Base-by-base conservation (phyloP, 2,113 vertebrate species). In the Melanocharis versteri region DNA sequence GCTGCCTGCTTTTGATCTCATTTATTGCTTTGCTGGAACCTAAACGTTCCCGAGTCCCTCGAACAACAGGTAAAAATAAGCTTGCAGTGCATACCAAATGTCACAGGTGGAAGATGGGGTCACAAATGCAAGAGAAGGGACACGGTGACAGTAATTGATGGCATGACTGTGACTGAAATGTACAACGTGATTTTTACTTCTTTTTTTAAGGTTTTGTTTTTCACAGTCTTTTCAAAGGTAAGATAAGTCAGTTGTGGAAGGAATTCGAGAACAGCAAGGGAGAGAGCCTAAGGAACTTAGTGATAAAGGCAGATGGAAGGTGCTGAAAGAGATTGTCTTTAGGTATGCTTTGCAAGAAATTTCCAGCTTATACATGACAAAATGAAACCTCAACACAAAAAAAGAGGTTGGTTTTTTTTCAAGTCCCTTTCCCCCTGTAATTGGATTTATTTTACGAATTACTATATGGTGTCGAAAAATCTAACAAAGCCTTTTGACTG, bases 201-300 rank as follows among this genome's bases (percentile, higher is more conserved):
- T 21, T n/a, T 89, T 89, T 88, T 80, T 18, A 91, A 86, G 69
- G 72, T 91, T 44, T 81, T 80, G 48, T 83, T 96, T 95, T 83
- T 86, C 51, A 81, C 47, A 87, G 65, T 62, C 65, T 81, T 91
- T 66, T 51, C 72, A 81, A 69, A 89, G 39, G 51, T 81, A 84
- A 78, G 64, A 83, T 73, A 81, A 82, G 69, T 70, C 51, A 77
- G 48, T 73, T 91, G 65, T 90, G 70, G 57, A 77, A 94, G 66
- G 37, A 58, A 35, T 94, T 87, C 26, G 7, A 65, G 50, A 87
- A 50, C 1, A 5, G n/a, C 39, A 76, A 76, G 77, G 66, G 58
- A 82, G 73, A 68, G 60, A 94, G 23, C 66, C 70, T 91, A 80
- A 84, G 62, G 40, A 90, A 48, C 30, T 69, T 69, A 90, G 56